Evolutionary conservation across 37 sponge, comb jelly and placozoan species (phyloP).

Genomic region (Axinella damicornis): DNA sequence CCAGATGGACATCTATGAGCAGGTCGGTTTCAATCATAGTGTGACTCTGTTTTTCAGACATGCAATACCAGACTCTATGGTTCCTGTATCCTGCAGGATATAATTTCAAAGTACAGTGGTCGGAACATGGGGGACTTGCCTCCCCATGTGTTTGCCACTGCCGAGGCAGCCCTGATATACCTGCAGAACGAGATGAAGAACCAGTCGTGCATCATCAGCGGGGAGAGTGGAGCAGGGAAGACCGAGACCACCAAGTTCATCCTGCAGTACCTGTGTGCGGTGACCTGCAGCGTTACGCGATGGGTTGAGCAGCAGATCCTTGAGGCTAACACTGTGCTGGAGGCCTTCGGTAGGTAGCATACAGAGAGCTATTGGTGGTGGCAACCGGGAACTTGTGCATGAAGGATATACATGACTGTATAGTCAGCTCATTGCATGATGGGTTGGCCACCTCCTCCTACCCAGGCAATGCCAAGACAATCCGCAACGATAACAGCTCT

Average conservation of each 20-base stretch:
- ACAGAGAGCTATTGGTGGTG: not conserved
- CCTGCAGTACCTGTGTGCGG: conserved; percentile 92
- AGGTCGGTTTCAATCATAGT: conserved; percentile 34
- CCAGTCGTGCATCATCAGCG: conserved; percentile 95
- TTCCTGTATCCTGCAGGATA: conserved; percentile 56
- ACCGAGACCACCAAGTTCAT: conserved; percentile 97
- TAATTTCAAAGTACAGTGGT: conserved; percentile 74
- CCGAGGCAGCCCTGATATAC: conserved; percentile 82
- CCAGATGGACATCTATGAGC: conserved; percentile 82
- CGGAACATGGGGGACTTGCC: conserved; percentile 86
- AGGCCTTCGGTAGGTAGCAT: conserved; percentile 88
- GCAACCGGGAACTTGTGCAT: too few species aligned
- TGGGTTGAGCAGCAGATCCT: conserved; percentile 97
- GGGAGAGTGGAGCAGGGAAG: conserved; percentile 98
- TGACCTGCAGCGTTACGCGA: conserved; percentile 81
- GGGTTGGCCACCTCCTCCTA: not conserved
- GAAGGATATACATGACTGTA: too few species aligned
- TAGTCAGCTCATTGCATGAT: not conserved
- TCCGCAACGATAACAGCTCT: conserved; percentile 94
- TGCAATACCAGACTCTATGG: too few species aligned
- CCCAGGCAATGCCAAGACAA: conserved; percentile 94
- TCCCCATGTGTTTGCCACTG: conserved; percentile 94
- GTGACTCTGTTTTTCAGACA: too few species aligned
- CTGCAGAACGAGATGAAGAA: conserved; percentile 75
- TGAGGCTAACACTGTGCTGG: conserved; percentile 93